Evolutionary conservation across 2,113 vertebrate species (phyloP), one percentile per base, ranked within the genome.

Genomic region (Cebus imitator): DNA sequence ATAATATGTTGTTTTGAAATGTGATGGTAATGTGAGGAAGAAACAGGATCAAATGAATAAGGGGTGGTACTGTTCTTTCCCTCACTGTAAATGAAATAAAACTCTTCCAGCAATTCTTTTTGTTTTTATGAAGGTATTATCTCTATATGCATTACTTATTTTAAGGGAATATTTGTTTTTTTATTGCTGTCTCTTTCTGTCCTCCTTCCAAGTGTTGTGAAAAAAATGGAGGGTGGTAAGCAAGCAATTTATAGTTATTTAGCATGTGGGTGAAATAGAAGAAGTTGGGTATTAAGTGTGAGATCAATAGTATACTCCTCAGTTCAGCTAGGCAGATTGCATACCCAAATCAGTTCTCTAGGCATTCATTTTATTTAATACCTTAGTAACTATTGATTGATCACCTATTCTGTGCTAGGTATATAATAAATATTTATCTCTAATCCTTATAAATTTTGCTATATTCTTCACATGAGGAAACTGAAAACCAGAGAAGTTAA

Each of bases 31-130:
- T 21, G 9, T 95, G 72, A 80, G 78, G 57, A 96, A 76, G 72
- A 90, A 93, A 75, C 5, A 82, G 58, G 78, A 80, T 25, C 58
- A 95, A 68, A 84, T 84, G 76, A 83, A 58, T 79, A 73, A 79
- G 58, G 52, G 83, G 45, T 81, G 27, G 35, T 72, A 30, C 48
- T 20, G 1, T 48, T 90, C 66, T 91, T 73, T 48, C 27, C 68
- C 61, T 82, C 61, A n/a, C 32, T 90, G 21, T 84, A 61, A 70
- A 61, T 92, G 64, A 92, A 96, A 78, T 96, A n/a, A 96, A 81
- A 81, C 37, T 85, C 57, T 61, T 95, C 13, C 80, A 92, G 52
- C 10, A 72, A 1, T 72, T 83, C 52, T 66, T 58, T 75, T 48
- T 81, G n/a, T 17, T n/a, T 95, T 96, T 43, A 90, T 55, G n/a